These are phyloP conservation scores for Troides oblongomaculatus DNA, from an alignment of 2,888 invertebrate genomes.

Conservation along the genomic window DNA sequence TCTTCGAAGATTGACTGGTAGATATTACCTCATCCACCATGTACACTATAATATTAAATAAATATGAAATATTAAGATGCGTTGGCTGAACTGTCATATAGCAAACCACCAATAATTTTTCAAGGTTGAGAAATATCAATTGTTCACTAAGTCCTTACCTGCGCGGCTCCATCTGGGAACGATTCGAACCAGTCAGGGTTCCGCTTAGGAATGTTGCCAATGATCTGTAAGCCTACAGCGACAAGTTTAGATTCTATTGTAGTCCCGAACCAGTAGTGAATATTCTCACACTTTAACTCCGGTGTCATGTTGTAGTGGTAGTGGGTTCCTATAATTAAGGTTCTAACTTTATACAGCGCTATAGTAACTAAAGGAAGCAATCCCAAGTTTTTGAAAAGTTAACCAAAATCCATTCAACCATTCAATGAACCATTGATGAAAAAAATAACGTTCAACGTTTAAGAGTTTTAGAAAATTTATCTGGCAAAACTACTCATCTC, in stretches of 20 bases:
- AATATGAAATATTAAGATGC: too few species aligned
- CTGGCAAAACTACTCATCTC: neutral
- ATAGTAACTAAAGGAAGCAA: neutral
- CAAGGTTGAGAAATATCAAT: too few species aligned
- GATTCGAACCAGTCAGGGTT: conserved; percentile 54
- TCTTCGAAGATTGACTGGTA: too few species aligned
- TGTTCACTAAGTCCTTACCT: conserved; percentile 35
- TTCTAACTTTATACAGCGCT: too few species aligned
- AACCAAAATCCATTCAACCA: too few species aligned
- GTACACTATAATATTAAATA: too few species aligned
- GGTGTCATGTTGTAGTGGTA: conserved; percentile 61
- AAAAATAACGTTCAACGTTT: too few species aligned
- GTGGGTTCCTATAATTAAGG: conserved; percentile 50
- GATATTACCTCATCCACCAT: too few species aligned
- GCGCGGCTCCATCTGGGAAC: conserved; percentile 34
- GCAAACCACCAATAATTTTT: neutral
- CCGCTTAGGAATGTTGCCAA: conserved; percentile 46
- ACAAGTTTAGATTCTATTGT: conserved; percentile 52
- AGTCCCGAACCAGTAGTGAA: conserved; percentile 60
- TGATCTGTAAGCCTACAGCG: conserved; percentile 58
- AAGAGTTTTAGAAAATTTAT: too few species aligned
- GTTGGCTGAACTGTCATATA: too few species aligned
- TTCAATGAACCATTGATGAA: too few species aligned
- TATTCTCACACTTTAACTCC: conserved; percentile 50
- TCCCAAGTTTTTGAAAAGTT: too few species aligned